These are phyloP conservation scores for Drepana falcataria DNA, from an alignment of 2,888 invertebrate species.

Conservation along the genomic window DNA sequence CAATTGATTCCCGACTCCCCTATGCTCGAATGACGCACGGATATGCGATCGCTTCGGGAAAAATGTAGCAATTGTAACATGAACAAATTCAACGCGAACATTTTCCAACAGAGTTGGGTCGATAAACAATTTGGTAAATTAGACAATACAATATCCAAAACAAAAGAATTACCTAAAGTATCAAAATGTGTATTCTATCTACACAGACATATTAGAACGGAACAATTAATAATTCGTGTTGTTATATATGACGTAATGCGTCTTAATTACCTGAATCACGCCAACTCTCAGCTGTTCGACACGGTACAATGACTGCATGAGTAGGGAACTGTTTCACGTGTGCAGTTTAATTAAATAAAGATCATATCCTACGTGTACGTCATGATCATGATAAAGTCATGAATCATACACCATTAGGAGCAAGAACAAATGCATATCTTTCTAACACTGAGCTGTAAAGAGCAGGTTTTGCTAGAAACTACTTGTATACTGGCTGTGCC, in stretches of 20 bases:
- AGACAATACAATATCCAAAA: not conserved
- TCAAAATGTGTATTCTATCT: not conserved
- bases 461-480: not conserved
- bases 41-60: constrained; percentile 24
- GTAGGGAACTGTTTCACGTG: constrained; percentile 5
- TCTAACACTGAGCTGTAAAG: not conserved
- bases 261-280: constrained; percentile 25
- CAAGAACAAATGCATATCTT: not conserved
- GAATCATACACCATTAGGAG: not conserved
- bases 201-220: not conserved
- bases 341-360: constrained; percentile 1
- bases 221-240: not conserved
- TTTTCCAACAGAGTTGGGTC: not conserved
- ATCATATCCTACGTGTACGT: not conserved
- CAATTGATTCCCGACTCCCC: constrained; percentile 53
- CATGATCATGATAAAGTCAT: not conserved
- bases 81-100: constrained; percentile 10
- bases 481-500: too few relatives aligned
- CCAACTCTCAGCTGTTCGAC: constrained; percentile 28
- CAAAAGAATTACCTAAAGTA: constrained; percentile 2
- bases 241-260: not conserved
- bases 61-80: constrained; percentile 23
- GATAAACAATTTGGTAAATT: too few relatives aligned
- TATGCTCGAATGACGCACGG: constrained; percentile 28
- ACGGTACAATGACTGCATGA: constrained; percentile 28